Base-by-base conservation (phyloP, 2,888 invertebrate genomes). In the Nebria salina region DNA sequence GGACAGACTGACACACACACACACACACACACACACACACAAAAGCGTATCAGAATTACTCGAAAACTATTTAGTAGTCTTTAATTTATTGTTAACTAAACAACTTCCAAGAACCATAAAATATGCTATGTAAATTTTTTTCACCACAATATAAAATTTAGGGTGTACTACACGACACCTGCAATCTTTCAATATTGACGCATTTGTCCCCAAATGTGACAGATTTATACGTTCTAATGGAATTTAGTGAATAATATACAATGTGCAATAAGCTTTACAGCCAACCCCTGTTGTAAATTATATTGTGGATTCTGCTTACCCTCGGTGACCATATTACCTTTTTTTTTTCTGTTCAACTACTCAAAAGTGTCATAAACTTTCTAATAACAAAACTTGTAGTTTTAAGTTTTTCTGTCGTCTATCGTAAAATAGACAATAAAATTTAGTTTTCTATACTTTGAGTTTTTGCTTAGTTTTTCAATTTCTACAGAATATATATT, bases 211-310 rank as follows among this genome's bases (percentile, higher is more conserved):
- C 42, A 13, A 25, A 15, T 41, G 9, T 26, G 77, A 77, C 42
- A 72, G 77, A 77, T 77, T 77, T 77, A 77, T 77, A 72, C 64
- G 2, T 13, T 72, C 72, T 72, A 25, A 72, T 43, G 34, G 77
- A 77, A 70, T 77, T 72, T 15, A 11, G 68, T 54, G 64, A 72
- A 72, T 77, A 77, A 65, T 76, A 65, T 70, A 70, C 70, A 76
- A 68, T 76, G 76, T 42, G 34, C 76, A 68, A 70, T 70, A 26
- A 11, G 11, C 13, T 76, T 76, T 76, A 76, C 66, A 15, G 68
- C 65, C 66, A 8, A 42, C 65, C 65, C 65, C 15, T 64, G 42
- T 68, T 66, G 76, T 76, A 76, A 76, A 76, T 65, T 75, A 75
- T 75, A 76, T 77, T 72, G 34, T 70, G 70, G 70, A 70, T 26